Conservation (phyloP, 2,113 vertebrate species). For the Lethenteron reissneri region DNA sequence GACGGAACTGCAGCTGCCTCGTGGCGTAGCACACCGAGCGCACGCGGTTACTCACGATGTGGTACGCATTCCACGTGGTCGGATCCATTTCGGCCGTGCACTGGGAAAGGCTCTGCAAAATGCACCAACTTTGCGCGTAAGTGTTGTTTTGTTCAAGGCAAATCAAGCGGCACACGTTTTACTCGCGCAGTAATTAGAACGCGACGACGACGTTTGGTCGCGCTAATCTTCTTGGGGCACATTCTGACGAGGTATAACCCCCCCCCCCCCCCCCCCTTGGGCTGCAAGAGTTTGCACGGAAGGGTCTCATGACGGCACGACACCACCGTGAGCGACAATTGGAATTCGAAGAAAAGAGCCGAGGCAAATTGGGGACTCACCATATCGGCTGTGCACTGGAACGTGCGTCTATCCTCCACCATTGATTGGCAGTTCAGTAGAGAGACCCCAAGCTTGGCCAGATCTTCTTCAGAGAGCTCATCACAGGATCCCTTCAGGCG, state of each 20-base stretch:
- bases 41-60: conserved; percentile 43
- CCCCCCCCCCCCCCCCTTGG: too few relatives aligned
- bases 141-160: background rate
- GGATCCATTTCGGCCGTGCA: conserved; percentile 40
- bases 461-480: conserved; percentile 29
- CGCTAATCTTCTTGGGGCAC: background rate
- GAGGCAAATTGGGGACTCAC: conserved; percentile 14
- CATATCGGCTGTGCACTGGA: conserved; percentile 25
- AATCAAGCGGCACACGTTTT: background rate
- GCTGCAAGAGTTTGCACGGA: background rate
- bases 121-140: too few relatives aligned
- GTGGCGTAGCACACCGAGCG: conserved; percentile 37
- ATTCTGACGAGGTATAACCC: background rate
- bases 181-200: background rate
- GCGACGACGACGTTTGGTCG: background rate
- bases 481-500: conserved; percentile 23
- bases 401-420: conserved; percentile 21
- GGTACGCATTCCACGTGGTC: conserved; percentile 45
- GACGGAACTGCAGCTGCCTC: conserved; percentile 39
- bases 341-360: background rate
- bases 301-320: background rate
- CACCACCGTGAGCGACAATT: background rate
- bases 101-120: conserved; percentile 26
- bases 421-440: conserved; percentile 36
- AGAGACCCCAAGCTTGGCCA: conserved; percentile 29